Evolutionary conservation across 2,797 vertebrate species (phyloP).

Genomic region (Sebastes itinus): DNA sequence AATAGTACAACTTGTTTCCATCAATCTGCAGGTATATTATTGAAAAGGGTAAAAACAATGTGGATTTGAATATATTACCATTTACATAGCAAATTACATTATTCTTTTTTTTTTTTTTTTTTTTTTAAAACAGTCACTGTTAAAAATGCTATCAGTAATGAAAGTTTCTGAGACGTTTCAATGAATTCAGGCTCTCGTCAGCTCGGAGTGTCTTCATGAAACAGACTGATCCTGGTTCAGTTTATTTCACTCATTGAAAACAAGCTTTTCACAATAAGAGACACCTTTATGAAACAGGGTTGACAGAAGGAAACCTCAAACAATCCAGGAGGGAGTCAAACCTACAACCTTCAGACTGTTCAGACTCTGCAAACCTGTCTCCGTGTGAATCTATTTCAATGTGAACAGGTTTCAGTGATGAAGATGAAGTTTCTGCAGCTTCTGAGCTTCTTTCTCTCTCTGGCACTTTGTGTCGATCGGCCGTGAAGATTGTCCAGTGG

Average conservation of each 20-base stretch:
- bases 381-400: not conserved
- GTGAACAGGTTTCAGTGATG: not conserved
- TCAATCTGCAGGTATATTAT: not conserved
- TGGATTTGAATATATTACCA: not conserved
- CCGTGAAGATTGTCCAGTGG: not conserved
- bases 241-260: not conserved
- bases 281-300: not conserved
- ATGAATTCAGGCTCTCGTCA: not conserved
- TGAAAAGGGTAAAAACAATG: not conserved
- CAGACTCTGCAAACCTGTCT: not conserved
- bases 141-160: not conserved
- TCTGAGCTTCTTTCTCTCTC: not conserved
- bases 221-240: not conserved
- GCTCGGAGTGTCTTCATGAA: not conserved
- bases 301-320: not conserved
- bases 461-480: no score
- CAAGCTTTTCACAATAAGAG: not conserved
- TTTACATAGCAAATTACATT: not conserved
- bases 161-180: not conserved
- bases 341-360: not conserved
- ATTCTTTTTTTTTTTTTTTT: not conserved
- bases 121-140: not conserved
- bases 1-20: not conserved
- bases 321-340: not conserved
- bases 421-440: not conserved